phyloP scores from a whole-genome alignment of 2,113 vertebrate species.

The Mola mola region DNA sequence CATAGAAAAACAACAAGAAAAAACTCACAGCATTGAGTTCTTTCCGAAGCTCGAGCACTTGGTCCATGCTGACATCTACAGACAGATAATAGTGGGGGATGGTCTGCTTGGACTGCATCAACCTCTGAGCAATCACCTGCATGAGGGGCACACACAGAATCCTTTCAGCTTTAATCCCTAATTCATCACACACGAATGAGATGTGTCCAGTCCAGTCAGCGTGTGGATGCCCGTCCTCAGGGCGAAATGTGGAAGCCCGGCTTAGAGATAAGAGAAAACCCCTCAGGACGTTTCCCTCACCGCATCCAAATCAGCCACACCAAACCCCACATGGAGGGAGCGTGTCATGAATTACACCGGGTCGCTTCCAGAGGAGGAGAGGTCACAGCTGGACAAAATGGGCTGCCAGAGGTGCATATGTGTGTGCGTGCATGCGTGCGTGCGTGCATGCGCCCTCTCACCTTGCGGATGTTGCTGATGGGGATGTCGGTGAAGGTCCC shows the following conservation, averaged over 20 bases:
- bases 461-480: conserved; percentile 94
- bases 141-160: conserved; percentile 29
- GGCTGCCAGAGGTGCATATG: background rate
- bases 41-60: conserved; percentile 89
- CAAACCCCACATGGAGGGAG: background rate
- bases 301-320: conserved; percentile 6
- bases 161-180: conserved; percentile 40
- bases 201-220: conserved; percentile 11
- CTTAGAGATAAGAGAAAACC: conserved; percentile 36
- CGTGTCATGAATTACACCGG: background rate
- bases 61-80: conserved; percentile 94
- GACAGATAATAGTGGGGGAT: conserved; percentile 99
- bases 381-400: background rate
- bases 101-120: conserved; percentile 98
- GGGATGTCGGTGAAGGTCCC: conserved; percentile 96
- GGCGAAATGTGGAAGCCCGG: conserved; percentile 28
- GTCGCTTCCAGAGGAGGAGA: background rate
- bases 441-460: no score
- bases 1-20: background rate
- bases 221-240: background rate
- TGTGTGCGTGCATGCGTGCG: background rate
- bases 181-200: conserved; percentile 24
- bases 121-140: conserved; percentile 95
- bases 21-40: conserved; percentile 91
- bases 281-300: conserved; percentile 18